Percentiles rank a stretch among this genome's conserved stretches.
Evolutionary conservation across 2,888 invertebrate genomes (phyloP).

Genomic region (Ormyrus pomaceus): DNA sequence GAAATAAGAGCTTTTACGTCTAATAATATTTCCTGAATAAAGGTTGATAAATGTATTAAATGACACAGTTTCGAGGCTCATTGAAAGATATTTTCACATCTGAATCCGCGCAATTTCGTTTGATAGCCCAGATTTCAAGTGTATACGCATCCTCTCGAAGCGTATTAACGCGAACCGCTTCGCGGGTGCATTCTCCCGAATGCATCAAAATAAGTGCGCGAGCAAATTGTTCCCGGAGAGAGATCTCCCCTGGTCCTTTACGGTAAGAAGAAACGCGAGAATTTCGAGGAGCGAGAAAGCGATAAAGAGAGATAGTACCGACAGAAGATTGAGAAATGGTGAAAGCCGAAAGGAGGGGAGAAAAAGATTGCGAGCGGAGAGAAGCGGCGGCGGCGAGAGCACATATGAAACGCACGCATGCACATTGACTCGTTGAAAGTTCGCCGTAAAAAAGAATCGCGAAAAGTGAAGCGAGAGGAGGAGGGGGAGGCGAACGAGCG

Average conservation of each 20-base stretch:
- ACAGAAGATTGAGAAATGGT: constrained; percentile 46
- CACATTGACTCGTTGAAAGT: constrained; percentile 67
- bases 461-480: constrained; percentile 53
- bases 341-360: constrained; percentile 27
- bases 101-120: constrained; percentile 24
- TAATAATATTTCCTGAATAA: too few species aligned
- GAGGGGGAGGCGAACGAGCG: constrained; percentile 61
- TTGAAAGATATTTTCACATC: too few species aligned
- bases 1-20: too few species aligned
- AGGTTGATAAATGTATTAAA: too few species aligned
- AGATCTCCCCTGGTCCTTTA: background rate
- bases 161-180: background rate
- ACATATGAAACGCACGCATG: constrained; percentile 41
- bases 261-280: constrained; percentile 62
- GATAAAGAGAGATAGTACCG: constrained; percentile 43
- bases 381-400: constrained; percentile 16
- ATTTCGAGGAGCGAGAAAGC: constrained; percentile 49
- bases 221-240: constrained; percentile 44
- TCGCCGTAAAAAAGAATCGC: constrained; percentile 57
- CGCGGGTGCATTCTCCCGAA: background rate
- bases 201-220: background rate
- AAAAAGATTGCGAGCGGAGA: constrained; percentile 10
- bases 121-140: too few species aligned
- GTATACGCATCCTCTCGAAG: too few species aligned
- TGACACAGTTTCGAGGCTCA: too few species aligned